phyloP scores from a whole-genome alignment of 1,140 invertebrate genomes.

The Drosophila miranda region DNA sequence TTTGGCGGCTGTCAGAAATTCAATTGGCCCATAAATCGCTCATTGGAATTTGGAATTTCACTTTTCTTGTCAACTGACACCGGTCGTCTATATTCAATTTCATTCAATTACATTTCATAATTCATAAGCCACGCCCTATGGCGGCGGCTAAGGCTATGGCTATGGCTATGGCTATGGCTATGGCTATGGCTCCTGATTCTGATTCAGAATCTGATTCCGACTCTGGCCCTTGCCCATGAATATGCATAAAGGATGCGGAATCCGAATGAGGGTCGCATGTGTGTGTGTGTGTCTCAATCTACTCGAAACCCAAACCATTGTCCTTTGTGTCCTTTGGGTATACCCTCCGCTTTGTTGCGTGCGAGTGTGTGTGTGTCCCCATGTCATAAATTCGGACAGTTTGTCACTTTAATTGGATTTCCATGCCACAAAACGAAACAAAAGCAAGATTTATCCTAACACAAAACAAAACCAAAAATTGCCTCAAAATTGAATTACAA shows the following conservation, averaged over 20 bases:
- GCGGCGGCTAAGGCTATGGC: neutral
- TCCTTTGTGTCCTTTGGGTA: constrained; percentile 32
- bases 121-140: constrained; percentile 47
- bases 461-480: neutral
- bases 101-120: constrained; percentile 78
- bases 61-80: constrained; percentile 71
- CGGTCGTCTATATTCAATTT: constrained; percentile 68
- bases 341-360: constrained; percentile 14
- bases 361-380: constrained; percentile 27
- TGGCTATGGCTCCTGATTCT: neutral
- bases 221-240: constrained; percentile 47
- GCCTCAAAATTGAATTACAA: neutral
- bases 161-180: neutral
- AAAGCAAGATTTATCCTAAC: constrained; percentile 2
- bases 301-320: constrained; percentile 17
- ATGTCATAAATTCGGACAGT: constrained; percentile 75
- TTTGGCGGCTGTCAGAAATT: constrained; percentile 58
- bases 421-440: constrained; percentile 25
- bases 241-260: constrained; percentile 54
- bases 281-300: constrained; percentile 20
- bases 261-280: constrained; percentile 21
- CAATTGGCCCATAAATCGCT: constrained; percentile 70
- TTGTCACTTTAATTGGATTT: constrained; percentile 79
- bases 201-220: neutral
- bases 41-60: constrained; percentile 71